These are phyloP conservation scores for Eufriesea mexicana DNA, from an alignment of 1,140 invertebrate genomes.

Conservation along the genomic window DNA sequence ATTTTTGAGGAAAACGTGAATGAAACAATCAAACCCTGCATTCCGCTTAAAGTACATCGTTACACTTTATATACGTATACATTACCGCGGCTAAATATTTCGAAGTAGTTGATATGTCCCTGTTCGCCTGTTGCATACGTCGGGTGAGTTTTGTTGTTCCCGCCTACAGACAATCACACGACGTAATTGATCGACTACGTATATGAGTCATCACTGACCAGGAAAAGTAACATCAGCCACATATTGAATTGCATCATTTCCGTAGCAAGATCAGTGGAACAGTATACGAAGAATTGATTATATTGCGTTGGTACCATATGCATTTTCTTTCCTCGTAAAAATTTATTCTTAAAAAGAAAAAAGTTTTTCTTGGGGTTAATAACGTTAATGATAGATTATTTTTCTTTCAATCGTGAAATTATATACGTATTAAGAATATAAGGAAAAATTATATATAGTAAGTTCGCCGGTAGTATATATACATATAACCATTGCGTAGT, in stretches of 20 bases:
- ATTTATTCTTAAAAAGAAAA: neutral
- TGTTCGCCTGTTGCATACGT: conserved; percentile 77
- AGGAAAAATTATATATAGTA: too few relatives aligned
- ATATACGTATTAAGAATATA: too few relatives aligned
- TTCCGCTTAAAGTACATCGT: neutral
- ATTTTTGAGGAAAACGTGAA: neutral
- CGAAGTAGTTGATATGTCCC: conserved; percentile 64
- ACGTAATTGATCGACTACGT: neutral
- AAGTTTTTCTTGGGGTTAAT: neutral
- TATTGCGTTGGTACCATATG: neutral
- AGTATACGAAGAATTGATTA: too few relatives aligned
- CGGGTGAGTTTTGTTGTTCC: conserved; percentile 69
- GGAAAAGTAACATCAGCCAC: neutral
- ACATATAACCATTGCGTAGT: too few relatives aligned
- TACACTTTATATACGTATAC: neutral
- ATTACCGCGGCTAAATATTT: neutral
- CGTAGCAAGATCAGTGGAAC: neutral
- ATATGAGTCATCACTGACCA: neutral
- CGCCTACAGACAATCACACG: neutral
- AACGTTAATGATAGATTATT: neutral
- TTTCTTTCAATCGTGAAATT: neutral
- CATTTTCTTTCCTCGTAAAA: neutral
- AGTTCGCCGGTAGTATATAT: too few relatives aligned
- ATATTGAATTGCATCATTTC: neutral
- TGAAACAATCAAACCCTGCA: neutral